A percentile compares a stretch with the other conserved stretches of the same genome.
Conservation (phyloP, 1,140 invertebrate genomes). For the Bombus affinis region DNA sequence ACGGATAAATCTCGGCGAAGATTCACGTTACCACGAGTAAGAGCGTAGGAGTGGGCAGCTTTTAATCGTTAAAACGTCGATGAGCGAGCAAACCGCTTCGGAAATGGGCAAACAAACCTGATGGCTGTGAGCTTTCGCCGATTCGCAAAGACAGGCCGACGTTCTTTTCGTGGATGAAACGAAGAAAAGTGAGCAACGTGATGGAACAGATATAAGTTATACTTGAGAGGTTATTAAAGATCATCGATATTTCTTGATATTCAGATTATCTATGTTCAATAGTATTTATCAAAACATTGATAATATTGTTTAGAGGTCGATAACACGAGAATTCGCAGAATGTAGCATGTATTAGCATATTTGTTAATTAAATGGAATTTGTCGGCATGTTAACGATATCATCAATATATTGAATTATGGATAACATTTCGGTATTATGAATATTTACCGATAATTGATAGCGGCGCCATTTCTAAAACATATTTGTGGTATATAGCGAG, state of each 20-base stretch:
- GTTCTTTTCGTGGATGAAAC: not conserved
- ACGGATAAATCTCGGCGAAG: conserved; percentile 34
- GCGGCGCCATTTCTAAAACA: not conserved
- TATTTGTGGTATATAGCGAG: not conserved
- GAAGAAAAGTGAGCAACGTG: not conserved
- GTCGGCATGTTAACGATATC: not conserved
- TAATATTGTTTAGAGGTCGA: too few relatives aligned
- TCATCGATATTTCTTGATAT: not conserved
- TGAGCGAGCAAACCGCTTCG: conserved; percentile 20
- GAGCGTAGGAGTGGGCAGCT: not conserved
- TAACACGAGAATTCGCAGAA: too few relatives aligned
- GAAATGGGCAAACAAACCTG: conserved; percentile 39
- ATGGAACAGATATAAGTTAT: not conserved
- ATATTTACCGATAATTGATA: not conserved
- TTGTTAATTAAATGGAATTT: not conserved
- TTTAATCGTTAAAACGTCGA: conserved; percentile 50
- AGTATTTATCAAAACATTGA: too few relatives aligned
- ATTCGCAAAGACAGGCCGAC: too few relatives aligned
- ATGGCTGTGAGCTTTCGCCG: conserved; percentile 2
- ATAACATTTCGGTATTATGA: not conserved
- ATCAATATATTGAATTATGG: too few relatives aligned
- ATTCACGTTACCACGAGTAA: conserved; percentile 1
- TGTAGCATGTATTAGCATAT: too few relatives aligned
- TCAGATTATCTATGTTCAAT: too few relatives aligned
- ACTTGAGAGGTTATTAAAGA: not conserved